Evolutionary conservation across 2,797 vertebrate species (phyloP).

Genomic region (Labeo calbasu): DNA sequence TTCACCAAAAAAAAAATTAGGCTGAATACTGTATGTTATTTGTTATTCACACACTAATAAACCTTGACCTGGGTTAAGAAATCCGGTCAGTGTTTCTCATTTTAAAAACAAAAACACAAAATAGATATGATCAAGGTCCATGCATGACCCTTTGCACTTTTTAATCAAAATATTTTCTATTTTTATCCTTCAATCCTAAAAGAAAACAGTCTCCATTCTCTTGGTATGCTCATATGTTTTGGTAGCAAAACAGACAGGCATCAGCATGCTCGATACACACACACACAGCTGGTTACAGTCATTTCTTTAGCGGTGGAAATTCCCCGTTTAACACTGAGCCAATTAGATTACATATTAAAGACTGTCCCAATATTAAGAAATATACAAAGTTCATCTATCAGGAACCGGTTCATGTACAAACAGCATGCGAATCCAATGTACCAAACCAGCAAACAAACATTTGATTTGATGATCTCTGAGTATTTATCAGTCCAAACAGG

Average conservation of each 20-base stretch:
- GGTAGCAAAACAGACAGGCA: conserved; percentile 31
- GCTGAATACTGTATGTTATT: too few relatives aligned
- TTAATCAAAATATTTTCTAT: conserved; percentile 14
- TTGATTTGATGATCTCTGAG: not conserved
- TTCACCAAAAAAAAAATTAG: too few relatives aligned
- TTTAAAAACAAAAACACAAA: not conserved
- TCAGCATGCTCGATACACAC: conserved; percentile 15
- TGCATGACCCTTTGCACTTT: not conserved
- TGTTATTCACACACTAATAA: not conserved
- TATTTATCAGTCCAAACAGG: not conserved
- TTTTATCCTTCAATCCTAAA: conserved; percentile 15
- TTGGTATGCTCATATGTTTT: conserved; percentile 24
- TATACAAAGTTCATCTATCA: not conserved
- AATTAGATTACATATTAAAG: conserved; percentile 16
- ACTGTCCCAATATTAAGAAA: not conserved
- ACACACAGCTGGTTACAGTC: conserved; percentile 11
- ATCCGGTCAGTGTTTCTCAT: conserved; percentile 6
- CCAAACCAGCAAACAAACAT: not conserved
- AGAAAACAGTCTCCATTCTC: not conserved
- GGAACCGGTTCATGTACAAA: not conserved
- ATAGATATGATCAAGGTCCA: not conserved
- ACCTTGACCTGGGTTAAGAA: not conserved
- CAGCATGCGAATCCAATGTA: not conserved
- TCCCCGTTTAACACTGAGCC: conserved; percentile 8
- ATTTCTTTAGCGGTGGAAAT: conserved; percentile 26